A percentile compares a stretch with the other conserved stretches of the same genome.
Evolutionary conservation across 2,113 vertebrate genomes (phyloP).

Genomic region (Poeciliopsis occidentalis): DNA sequence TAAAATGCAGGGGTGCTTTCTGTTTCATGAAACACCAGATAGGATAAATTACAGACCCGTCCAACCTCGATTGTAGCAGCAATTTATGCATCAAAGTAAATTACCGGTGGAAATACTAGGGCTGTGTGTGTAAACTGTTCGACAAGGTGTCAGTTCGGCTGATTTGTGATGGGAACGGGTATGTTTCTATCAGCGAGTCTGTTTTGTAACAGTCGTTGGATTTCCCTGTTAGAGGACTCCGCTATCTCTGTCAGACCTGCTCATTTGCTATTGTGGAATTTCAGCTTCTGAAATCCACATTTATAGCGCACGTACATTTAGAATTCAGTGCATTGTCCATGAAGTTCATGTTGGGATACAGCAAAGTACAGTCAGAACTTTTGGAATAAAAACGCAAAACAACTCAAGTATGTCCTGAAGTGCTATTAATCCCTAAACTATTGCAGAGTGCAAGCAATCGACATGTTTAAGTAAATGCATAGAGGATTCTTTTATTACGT

Average conservation of each 20-base stretch:
- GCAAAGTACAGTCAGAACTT: background rate
- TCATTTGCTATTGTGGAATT: background rate
- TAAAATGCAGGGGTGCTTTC: conserved; percentile 38
- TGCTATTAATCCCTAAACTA: too few relatives aligned
- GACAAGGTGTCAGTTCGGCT: background rate
- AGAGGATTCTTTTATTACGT: too few relatives aligned
- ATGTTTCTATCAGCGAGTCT: background rate
- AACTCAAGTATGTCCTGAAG: too few relatives aligned
- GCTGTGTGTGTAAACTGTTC: background rate
- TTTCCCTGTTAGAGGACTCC: background rate
- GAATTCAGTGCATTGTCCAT: background rate
- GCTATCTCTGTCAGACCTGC: background rate
- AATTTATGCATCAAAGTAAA: conserved; percentile 7
- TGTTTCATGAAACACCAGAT: conserved; percentile 24
- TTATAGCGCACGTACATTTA: background rate
- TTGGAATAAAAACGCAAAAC: background rate
- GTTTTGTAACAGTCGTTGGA: background rate
- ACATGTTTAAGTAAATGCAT: too few relatives aligned
- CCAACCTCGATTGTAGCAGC: conserved; percentile 22
- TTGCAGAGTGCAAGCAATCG: too few relatives aligned
- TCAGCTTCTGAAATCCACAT: background rate
- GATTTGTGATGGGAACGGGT: background rate
- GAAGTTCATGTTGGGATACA: background rate
- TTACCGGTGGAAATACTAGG: conserved; percentile 2
- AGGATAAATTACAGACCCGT: conserved; percentile 38